Evolutionary conservation across 2,797 vertebrate genomes (phyloP), one percentile per base, ranked within the genome.

Genomic region (Schizopygopsis pylzovi): DNA sequence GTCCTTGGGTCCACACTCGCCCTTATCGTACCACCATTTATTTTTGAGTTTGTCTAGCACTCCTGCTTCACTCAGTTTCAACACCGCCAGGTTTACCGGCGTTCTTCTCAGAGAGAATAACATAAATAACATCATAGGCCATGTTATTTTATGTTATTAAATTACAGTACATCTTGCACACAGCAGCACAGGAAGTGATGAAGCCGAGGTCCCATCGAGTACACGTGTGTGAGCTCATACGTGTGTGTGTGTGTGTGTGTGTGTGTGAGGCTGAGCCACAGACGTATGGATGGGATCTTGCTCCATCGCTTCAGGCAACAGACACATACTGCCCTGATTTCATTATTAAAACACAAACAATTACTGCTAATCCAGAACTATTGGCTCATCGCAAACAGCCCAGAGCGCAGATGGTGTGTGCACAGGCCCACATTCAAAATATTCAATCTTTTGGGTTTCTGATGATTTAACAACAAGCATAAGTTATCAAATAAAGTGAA

Each of bases 91-190:
- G 95, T 99, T 99, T 99, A 99, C 98, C 89, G 98, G 98, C 95
- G 97, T 99, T 99, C 98, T 99, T 99, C 96, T 97, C 97, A 97
- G 98, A 97, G 98, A 96, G 98, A 99, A 99, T 99, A 99, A 99
- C 98, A 99, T 99, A 99, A 99, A 99, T 99, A 99, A 99, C 98
- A 99, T 99, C 98, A 99, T 98, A 98, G 97, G 90, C 92, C 95
- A 99, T 99, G 98, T 99, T 99, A 99, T 99, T 98, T 99, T 99
- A 99, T 99, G 98, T 99, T 99, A 99, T 99, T 99, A 97, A 95
- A 95, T 95, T 96, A 95, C 94, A 92, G 88, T 90, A 87, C 75
- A 92, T 89, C 86, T 90, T 91, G 88, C 87, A 96, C 96, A 97
- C 95, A 97, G 95, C 81, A 81, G 71, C 63, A 93, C 92, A 96